These are phyloP conservation scores for Phoeniculus purpureus DNA, from an alignment of 2,797 vertebrate genomes.

Conservation along the genomic window DNA sequence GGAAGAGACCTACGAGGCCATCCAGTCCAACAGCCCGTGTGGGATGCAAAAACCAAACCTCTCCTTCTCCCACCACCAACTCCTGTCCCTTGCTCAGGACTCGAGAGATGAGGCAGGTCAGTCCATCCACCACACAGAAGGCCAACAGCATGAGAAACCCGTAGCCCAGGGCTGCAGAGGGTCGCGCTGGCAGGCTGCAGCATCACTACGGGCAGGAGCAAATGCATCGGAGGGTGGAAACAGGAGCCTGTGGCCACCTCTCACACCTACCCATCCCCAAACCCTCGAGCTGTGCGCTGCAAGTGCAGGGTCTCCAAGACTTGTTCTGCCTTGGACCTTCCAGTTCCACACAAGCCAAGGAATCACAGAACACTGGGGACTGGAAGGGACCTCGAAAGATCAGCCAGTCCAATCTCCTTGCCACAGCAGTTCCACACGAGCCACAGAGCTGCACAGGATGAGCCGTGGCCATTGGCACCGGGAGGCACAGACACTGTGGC, in stretches of 20 bases:
- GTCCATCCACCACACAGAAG: background rate
- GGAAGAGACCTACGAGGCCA: no score
- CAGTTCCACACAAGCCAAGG: background rate
- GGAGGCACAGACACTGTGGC: background rate
- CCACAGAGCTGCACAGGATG: background rate
- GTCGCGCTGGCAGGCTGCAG: background rate
- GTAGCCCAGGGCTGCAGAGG: background rate
- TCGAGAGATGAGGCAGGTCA: rapidly evolving
- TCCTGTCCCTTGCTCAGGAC: background rate
- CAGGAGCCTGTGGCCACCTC: background rate
- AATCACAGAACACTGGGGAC: no score
- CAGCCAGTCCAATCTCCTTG: no score
- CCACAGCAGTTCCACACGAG: background rate
- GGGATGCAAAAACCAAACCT: background rate
- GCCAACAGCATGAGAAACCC: background rate
- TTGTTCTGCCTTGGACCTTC: background rate
- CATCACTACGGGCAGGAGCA: rapidly evolving
- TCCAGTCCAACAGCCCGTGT: rapidly evolving
- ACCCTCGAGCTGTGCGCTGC: rapidly evolving
- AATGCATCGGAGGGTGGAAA: rapidly evolving
- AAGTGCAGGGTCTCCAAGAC: background rate
- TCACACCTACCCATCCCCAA: background rate
- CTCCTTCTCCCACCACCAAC: rapidly evolving
- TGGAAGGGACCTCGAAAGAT: no score
- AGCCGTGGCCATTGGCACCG: background rate